Evolutionary conservation across 2,113 vertebrate genomes (phyloP).

Genomic region (Megalops atlanticus): DNA sequence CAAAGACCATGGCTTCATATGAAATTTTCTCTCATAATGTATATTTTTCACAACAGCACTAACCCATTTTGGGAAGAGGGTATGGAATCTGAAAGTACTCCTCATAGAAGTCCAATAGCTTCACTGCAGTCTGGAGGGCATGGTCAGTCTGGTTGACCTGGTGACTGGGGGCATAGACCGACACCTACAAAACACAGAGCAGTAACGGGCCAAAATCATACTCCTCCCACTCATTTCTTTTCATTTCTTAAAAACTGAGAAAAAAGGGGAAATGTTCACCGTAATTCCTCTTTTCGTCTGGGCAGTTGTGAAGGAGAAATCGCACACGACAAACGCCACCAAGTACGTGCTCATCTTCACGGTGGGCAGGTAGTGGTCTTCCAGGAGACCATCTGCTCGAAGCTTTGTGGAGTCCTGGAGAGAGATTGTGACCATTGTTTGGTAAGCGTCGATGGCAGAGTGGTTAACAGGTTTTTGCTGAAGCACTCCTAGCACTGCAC

Average conservation of each 20-base stretch:
- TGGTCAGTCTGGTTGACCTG: constrained; percentile 33
- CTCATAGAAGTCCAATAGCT: constrained; percentile 39
- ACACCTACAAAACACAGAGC: constrained; percentile 31
- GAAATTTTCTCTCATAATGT: too few relatives aligned
- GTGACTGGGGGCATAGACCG: constrained; percentile 25
- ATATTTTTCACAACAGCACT: background rate
- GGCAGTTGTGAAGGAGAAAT: constrained; percentile 23
- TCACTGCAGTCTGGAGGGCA: constrained; percentile 33
- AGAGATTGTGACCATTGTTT: background rate
- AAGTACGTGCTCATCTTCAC: constrained; percentile 42
- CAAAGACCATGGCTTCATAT: too few relatives aligned
- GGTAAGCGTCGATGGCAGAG: too few relatives aligned
- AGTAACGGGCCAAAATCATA: background rate
- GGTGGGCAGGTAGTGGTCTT: constrained; percentile 33
- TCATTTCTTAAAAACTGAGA: background rate
- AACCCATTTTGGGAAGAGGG: constrained; percentile 41
- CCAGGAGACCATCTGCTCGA: constrained; percentile 1
- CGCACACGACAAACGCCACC: constrained; percentile 32
- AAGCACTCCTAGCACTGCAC: too few relatives aligned
- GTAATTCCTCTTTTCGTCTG: constrained; percentile 26
- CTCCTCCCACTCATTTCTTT: background rate
- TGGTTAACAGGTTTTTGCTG: too few relatives aligned
- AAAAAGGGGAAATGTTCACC: constrained; percentile 23
- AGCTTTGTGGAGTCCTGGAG: constrained; percentile 9
- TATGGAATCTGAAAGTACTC: constrained; percentile 39